Percentiles rank a stretch among this genome's conserved stretches.
Evolutionary conservation across 1,140 invertebrate genomes (phyloP).

Genomic region (Megalopta genalis): DNA sequence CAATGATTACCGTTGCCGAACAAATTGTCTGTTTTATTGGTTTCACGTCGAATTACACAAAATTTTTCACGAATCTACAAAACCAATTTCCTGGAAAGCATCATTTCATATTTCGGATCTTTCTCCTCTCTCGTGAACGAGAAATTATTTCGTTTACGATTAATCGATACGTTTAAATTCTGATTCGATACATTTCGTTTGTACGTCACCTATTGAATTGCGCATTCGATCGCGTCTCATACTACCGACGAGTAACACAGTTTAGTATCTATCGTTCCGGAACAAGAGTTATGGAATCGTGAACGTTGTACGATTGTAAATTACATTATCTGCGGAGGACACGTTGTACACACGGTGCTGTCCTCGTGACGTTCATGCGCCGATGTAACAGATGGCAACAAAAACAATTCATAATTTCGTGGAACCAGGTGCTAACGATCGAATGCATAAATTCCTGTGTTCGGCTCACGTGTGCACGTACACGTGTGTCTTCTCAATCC

Average conservation of each 20-base stretch:
- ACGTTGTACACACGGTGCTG: constrained; percentile 19
- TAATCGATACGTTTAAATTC: too few relatives aligned
- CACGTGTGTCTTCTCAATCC: too few relatives aligned
- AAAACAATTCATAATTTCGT: constrained; percentile 39
- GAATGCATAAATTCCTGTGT: not conserved
- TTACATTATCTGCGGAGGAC: constrained; percentile 33
- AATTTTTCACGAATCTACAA: too few relatives aligned
- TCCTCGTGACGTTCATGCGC: constrained; percentile 12
- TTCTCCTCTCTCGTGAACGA: too few relatives aligned
- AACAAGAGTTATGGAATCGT: not conserved
- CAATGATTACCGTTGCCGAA: too few relatives aligned
- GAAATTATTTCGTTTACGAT: too few relatives aligned
- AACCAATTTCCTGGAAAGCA: too few relatives aligned
- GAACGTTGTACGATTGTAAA: constrained; percentile 20
- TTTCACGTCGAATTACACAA: too few relatives aligned
- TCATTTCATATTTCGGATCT: too few relatives aligned
- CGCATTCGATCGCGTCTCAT: constrained; percentile 1
- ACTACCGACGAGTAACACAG: not conserved
- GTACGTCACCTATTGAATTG: constrained; percentile 6
- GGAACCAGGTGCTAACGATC: constrained; percentile 27
- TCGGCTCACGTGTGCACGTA: too few relatives aligned
- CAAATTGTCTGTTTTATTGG: too few relatives aligned
- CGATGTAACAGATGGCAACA: constrained; percentile 31
- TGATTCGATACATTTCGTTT: not conserved
- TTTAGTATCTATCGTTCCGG: constrained; percentile 5